Base-by-base conservation (phyloP, 2,888 invertebrate genomes). In the Watsonalla binaria region DNA sequence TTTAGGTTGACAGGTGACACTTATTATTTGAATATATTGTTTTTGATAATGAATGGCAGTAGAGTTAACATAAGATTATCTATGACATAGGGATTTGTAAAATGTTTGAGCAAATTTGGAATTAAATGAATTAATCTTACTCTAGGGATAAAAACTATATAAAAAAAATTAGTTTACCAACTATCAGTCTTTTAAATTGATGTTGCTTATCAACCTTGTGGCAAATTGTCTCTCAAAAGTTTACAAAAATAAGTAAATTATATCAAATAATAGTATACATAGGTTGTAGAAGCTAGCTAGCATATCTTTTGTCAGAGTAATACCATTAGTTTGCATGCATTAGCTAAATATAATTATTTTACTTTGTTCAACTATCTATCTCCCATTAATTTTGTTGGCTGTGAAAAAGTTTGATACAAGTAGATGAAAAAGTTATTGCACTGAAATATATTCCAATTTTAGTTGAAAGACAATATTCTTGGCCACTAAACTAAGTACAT, bases 161-260 rank as follows among this genome's bases (percentile, higher is more conserved):
- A 88, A 86, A 84, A 86, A 83, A 88, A 87, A 88, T 84, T 83
- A 82, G 78, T 76, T 88, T 91, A 90, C 83, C 87, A 88, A 86
- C 91, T 92, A 92, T 92, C 91, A 92, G 91, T 91, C 91, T 92
- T 91, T 88, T 89, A 88, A 90, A 91, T 91, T 90, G 91, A 92
- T 91, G 90, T 89, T 88, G 85, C 82, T 84, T 88, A 82, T 86
- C 86, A 89, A 88, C 82, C 85, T 82, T 84, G 79, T 86, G 85
- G 84, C 86, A 86, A 83, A 79, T 85, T 80, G 70, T 77, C 73
- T 85, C 88, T 88, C 89, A 90, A 90, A 90, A 90, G 89, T 90
- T 90, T 90, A 90, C 90, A 90, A 89, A 83, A 79, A 61, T 53
- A 72, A 69, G 72, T 24, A 64, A 55, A 62, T 57, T 65, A 56